phyloP scores from a whole-genome alignment of 1,140 invertebrate genomes.

The Linepithema humile region DNA sequence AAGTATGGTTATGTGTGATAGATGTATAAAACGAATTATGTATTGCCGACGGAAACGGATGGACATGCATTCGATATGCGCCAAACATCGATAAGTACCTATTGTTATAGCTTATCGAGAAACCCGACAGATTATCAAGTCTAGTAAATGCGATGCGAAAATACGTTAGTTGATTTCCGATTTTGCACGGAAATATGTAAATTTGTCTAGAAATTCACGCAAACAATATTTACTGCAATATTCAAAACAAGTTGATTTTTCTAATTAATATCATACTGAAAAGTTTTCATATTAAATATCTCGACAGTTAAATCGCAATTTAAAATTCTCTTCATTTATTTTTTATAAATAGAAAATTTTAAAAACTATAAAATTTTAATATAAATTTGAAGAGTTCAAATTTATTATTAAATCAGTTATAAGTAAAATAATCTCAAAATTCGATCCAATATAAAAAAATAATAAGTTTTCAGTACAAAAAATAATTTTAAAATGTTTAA shows the following conservation, averaged over 20 bases:
- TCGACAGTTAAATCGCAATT: not conserved
- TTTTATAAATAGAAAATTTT: not conserved
- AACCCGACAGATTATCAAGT: conserved; percentile 18
- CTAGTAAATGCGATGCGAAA: conserved; percentile 7
- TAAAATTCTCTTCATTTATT: not conserved
- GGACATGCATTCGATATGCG: conserved; percentile 34
- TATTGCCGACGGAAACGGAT: not conserved
- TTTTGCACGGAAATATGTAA: not conserved
- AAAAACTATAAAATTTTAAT: not conserved
- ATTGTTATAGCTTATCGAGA: conserved; percentile 5
- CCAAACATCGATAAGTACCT: conserved; percentile 11
- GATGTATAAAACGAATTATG: conserved; percentile 47
- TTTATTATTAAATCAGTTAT: conserved; percentile 5
- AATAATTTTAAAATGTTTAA: not conserved
- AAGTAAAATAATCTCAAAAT: too few species aligned
- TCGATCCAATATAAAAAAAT: not conserved
- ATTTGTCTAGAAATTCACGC: not conserved
- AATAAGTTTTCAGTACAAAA: not conserved
- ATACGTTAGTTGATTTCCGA: conserved; percentile 7
- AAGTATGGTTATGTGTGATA: conserved; percentile 18
- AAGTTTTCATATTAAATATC: too few species aligned
- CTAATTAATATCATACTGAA: not conserved
- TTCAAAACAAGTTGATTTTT: not conserved
- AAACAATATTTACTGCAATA: not conserved
- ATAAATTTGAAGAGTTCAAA: not conserved